Evolutionary conservation across 2,797 vertebrate genomes (phyloP), one percentile per base, ranked within the genome.

Genomic region (Arrhamphus sclerolepis): DNA sequence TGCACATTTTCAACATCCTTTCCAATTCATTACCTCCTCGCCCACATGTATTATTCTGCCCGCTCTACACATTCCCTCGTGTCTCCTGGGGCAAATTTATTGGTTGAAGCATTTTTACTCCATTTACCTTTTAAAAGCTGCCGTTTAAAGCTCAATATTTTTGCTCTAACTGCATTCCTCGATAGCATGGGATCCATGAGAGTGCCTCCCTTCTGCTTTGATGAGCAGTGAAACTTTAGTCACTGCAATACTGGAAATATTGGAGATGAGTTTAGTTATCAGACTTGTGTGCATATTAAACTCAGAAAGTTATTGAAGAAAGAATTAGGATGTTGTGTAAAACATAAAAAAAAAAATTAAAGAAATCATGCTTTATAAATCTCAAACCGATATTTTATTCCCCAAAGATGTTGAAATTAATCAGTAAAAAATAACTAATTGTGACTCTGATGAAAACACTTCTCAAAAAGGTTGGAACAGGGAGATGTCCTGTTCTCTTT

Each of bases 21-120:
- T 92, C 90, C 90, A 85, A 88, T 91, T 92, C 91, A 93, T 93
- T 92, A 90, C 85, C 75, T 81, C 66, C 66, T 85, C 49, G 56
- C 88, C 74, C 84, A 81, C 81, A 88, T 84, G 84, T 86, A 90
- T 91, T 90, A 91, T 90, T 91, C 90, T 83, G 82, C 85, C 72
- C 52, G 55, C 90, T 81, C 17, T 47, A 82, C 77, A 76, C 80
- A 72, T 82, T 81, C 81, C 77, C 77, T 66, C 77, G 59, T 26
- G 81, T 89, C 91, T 92, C 92, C 75, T 66, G 87, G 87, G 92
- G 86, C 60, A 85, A 82, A 89, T 88, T 79, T 90, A 89, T 88
- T 84, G 90, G 85, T 84, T 83, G 80, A 85, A 83, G 86, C 87
- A 85, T 90, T 91, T 92, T 91, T 87, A 92, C 86, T 90, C 87